phyloP scores from a whole-genome alignment of 1,140 invertebrate genomes.

The Drosophila saltans region DNA sequence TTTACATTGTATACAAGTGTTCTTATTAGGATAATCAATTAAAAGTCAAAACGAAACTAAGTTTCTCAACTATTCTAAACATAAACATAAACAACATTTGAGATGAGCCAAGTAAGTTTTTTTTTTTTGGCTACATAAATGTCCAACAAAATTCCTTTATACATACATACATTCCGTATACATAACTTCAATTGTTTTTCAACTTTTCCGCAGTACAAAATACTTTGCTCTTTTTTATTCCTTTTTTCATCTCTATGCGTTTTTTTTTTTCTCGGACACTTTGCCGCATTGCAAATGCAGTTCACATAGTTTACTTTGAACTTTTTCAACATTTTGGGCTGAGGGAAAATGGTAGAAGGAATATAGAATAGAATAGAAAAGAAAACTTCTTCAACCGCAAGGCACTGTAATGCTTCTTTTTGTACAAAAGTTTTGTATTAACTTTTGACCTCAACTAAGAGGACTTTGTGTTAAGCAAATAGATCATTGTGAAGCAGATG shows the following conservation, averaged over 20 bases:
- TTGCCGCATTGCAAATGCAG: constrained; percentile 75
- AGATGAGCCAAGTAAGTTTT: not conserved
- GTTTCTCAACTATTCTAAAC: not conserved
- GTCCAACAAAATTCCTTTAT: not conserved
- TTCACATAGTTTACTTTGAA: constrained; percentile 68
- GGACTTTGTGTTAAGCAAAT: not conserved
- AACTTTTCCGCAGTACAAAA: constrained; percentile 6
- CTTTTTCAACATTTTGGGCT: constrained; percentile 38
- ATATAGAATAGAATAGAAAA: not conserved
- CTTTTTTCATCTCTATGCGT: not conserved
- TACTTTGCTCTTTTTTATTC: not conserved
- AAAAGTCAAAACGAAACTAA: not conserved
- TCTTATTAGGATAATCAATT: not conserved
- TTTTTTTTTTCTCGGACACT: not conserved
- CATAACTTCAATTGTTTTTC: not conserved
- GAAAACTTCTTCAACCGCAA: constrained; percentile 15
- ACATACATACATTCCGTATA: too few relatives aligned
- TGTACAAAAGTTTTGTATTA: constrained; percentile 22
- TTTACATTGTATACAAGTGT: not conserved
- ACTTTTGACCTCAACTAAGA: constrained; percentile 30
- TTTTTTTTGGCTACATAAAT: not conserved
- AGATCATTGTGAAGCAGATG: not conserved
- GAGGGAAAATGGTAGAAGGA: constrained; percentile 13
- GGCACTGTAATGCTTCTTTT: constrained; percentile 14
- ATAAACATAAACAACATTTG: too few relatives aligned